Evolutionary conservation across 2,888 invertebrate species (phyloP).

Genomic region (Pyrrhopygopsis socrates): DNA sequence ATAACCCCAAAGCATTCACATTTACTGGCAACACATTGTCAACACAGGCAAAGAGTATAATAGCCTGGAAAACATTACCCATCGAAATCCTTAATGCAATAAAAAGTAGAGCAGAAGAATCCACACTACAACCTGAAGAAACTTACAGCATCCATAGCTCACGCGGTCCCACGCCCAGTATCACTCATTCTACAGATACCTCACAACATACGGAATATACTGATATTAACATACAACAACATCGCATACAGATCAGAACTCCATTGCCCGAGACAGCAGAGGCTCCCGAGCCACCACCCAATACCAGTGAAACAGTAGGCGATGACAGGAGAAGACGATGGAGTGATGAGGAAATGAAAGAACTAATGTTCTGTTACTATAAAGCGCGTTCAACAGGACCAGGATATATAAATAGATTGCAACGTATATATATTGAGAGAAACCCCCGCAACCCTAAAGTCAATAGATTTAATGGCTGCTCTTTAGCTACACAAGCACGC

Average conservation of each 20-base stretch:
- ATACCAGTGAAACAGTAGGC: too few species aligned
- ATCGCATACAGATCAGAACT: too few species aligned
- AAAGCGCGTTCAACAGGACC: background rate
- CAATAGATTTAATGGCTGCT: slow-evolving; percentile 2
- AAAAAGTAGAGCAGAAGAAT: background rate
- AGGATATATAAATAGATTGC: background rate
- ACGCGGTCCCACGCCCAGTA: too few species aligned
- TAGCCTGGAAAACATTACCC: background rate
- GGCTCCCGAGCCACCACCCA: too few species aligned
- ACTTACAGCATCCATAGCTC: background rate
- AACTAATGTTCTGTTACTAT: slow-evolving; percentile 30
- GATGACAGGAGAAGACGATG: background rate
- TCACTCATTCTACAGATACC: too few species aligned
- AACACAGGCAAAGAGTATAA: slow-evolving; percentile 16
- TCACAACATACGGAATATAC: too few species aligned
- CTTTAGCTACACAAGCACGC: slow-evolving; percentile 15
- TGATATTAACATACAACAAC: too few species aligned
- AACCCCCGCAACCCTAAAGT: slow-evolving; percentile 5
- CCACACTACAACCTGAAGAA: background rate
- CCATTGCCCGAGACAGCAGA: too few species aligned
- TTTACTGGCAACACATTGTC: slow-evolving; percentile 25
- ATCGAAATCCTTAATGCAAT: background rate
- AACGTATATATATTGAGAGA: background rate
- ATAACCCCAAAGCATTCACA: background rate
- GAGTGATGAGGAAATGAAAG: background rate